phyloP scores from a whole-genome alignment of 92 coral and sea anemone species.

The Muricea muricata region DNA sequence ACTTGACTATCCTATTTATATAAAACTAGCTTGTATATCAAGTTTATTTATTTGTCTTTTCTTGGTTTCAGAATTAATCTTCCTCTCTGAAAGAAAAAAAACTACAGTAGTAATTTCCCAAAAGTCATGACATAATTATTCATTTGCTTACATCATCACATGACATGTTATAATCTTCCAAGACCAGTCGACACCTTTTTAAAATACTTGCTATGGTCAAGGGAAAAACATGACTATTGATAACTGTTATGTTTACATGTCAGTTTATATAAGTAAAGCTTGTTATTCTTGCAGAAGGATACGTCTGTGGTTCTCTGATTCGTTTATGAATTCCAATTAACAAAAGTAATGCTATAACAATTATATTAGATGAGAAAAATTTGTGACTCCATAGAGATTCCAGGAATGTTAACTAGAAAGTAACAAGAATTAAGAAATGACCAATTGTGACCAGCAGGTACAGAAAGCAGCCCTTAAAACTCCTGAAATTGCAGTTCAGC shows the following conservation, averaged over 20 bases:
- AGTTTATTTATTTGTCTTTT: slow-evolving; percentile 31
- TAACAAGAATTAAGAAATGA: background rate
- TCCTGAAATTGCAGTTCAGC: no score
- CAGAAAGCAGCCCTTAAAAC: background rate
- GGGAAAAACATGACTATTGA: no score
- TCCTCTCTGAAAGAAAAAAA: slow-evolving; percentile 75
- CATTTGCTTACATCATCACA: slow-evolving; percentile 90
- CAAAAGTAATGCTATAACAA: slow-evolving; percentile 73
- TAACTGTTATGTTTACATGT: no score
- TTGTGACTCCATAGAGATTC: slow-evolving; percentile 91
- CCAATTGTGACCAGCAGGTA: background rate
- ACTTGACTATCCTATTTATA: no score
- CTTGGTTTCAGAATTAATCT: slow-evolving; percentile 90
- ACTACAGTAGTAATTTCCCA: background rate
- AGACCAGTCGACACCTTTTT: slow-evolving; percentile 87
- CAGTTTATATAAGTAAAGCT: no score
- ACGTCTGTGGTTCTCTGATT: slow-evolving; percentile 94
- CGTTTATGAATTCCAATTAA: slow-evolving; percentile 90
- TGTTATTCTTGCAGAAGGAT: slow-evolving; percentile 71
- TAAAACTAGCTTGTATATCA: background rate
- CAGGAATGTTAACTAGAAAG: slow-evolving; percentile 49
- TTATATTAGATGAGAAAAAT: slow-evolving; percentile 82
- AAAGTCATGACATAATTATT: background rate
- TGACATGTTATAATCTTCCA: slow-evolving; percentile 96
- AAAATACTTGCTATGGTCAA: slow-evolving; percentile 77